phyloP scores from a whole-genome alignment of 2,113 vertebrate species.

The Pogona vitticeps region DNA sequence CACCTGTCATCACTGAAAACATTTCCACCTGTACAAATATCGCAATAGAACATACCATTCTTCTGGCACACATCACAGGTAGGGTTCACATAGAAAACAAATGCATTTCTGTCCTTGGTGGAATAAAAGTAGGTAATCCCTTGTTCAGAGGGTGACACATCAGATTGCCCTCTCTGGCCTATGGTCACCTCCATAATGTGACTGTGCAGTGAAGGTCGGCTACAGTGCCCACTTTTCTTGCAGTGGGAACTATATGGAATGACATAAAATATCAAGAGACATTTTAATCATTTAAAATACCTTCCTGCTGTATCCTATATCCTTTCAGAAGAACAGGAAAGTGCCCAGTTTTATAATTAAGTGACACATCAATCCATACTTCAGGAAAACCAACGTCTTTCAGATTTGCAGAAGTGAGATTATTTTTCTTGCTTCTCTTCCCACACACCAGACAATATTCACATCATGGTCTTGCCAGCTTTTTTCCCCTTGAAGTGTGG shows the following conservation, averaged over 20 bases:
- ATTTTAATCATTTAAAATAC: not conserved
- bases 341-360: not conserved
- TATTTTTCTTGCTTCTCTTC: conserved; percentile 5
- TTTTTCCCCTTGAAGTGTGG: not conserved
- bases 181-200: not conserved
- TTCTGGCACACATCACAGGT: not conserved
- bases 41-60: not conserved
- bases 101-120: not conserved
- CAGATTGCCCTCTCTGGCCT: not conserved
- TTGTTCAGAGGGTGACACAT: not conserved
- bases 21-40: not conserved
- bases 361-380: conserved; percentile 19
- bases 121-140: not conserved
- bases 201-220: not conserved
- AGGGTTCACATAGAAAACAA: not conserved
- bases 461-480: not conserved
- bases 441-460: not conserved
- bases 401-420: conserved; percentile 4
- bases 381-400: rapidly evolving
- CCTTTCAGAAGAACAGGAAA: conserved; percentile 29
- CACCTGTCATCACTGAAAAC: not conserved
- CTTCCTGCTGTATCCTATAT: conserved; percentile 58
- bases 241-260: not conserved
- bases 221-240: not conserved
- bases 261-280: not conserved